Evolutionary conservation across 2,888 invertebrate genomes (phyloP).

Genomic region (Idaea straminata): DNA sequence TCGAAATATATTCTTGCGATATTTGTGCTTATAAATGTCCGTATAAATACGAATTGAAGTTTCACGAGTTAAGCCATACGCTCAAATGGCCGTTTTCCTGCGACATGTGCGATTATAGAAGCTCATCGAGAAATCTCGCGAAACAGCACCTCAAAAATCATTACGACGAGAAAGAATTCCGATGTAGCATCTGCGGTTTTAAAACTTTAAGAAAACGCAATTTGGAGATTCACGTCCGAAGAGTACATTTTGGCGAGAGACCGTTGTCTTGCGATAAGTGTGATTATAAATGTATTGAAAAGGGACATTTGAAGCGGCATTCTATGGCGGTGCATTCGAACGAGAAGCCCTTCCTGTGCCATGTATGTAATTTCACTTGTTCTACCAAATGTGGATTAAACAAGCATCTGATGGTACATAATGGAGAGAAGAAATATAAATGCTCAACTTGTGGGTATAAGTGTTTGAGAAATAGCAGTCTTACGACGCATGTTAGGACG

Average conservation of each 20-base stretch:
- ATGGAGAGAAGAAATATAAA: neutral
- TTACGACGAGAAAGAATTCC: neutral
- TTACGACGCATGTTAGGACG: slow-evolving; percentile 43
- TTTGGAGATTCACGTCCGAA: neutral
- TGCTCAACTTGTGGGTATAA: neutral
- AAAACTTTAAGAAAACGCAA: neutral
- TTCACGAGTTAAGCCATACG: neutral
- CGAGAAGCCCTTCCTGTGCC: neutral
- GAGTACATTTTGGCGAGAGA: neutral
- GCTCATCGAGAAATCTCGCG: neutral
- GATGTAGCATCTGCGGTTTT: neutral
- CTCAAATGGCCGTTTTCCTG: neutral
- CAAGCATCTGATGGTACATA: neutral
- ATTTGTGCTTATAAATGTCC: neutral
- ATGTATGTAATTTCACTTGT: neutral
- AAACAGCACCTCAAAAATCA: neutral
- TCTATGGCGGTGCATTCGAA: neutral
- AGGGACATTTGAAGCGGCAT: neutral
- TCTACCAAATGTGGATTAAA: neutral
- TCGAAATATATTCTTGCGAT: neutral
- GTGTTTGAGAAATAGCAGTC: neutral
- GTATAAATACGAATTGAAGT: neutral
- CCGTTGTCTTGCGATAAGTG: neutral
- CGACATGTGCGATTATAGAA: neutral
- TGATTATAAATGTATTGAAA: neutral